phyloP scores from a whole-genome alignment of 2,113 vertebrate species.

The Ia io region DNA sequence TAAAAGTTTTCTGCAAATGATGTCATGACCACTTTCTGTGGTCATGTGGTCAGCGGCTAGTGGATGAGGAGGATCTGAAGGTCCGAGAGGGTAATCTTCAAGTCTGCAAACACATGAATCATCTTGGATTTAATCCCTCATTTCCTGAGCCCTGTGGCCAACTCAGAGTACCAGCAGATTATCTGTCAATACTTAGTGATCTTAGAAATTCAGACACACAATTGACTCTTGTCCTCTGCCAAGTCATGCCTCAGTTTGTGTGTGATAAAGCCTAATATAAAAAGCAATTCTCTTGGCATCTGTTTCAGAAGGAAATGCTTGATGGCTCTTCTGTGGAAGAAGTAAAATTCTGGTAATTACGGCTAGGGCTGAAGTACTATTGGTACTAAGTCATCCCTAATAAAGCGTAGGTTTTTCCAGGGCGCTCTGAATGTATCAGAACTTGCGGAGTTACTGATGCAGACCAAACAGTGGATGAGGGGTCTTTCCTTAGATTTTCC shows the following conservation, averaged over 20 bases:
- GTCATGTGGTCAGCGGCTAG: not conserved
- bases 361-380: not conserved
- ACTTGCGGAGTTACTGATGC: not conserved
- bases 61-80: not conserved
- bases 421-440: not conserved
- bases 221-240: constrained; percentile 3
- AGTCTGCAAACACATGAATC: not conserved
- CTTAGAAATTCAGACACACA: not conserved
- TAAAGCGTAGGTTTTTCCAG: not conserved
- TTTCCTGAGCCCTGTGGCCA: not conserved
- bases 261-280: not conserved
- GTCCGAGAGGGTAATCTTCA: not conserved
- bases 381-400: not conserved
- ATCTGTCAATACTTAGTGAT: not conserved
- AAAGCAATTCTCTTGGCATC: not conserved
- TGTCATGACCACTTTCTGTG: not conserved
- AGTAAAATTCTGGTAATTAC: not conserved
- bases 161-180: not conserved
- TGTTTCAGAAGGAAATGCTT: constrained; percentile 15
- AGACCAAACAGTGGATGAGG: not conserved
- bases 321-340: not conserved
- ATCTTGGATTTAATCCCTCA: constrained; percentile 14
- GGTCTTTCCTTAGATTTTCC: not conserved
- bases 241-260: not conserved
- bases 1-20: not conserved